phyloP scores from a whole-genome alignment of 1,140 invertebrate species.

The Sitobion miscanthi region DNA sequence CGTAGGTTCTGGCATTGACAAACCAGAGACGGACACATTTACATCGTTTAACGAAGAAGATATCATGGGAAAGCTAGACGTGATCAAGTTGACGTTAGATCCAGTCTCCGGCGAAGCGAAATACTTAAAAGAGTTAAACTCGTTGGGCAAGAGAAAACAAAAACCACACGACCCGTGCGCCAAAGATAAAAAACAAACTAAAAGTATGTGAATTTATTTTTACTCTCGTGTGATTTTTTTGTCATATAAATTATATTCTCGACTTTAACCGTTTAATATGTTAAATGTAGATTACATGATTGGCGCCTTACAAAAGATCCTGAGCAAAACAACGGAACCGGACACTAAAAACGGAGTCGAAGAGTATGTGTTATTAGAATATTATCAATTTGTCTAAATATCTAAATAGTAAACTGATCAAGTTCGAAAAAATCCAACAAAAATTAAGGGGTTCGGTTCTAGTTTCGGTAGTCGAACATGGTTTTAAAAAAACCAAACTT shows the following conservation, averaged over 20 bases:
- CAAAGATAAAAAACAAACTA: neutral
- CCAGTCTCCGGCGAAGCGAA: neutral
- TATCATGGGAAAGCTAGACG: neutral
- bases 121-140: slow-evolving; percentile 22
- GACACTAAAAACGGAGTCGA: slow-evolving; percentile 21
- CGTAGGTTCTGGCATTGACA: neutral
- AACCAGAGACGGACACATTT: too few species aligned
- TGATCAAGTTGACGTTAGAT: neutral
- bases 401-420: neutral
- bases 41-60: slow-evolving; percentile 31
- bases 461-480: too few species aligned
- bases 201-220: neutral
- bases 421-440: too few species aligned
- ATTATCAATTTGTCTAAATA: neutral
- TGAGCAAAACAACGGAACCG: neutral
- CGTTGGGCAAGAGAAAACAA: slow-evolving; percentile 1
- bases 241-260: neutral
- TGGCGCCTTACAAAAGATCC: slow-evolving; percentile 16
- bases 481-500: too few species aligned
- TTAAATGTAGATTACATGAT: slow-evolving; percentile 30
- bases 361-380: neutral
- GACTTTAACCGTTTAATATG: neutral
- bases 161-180: neutral
- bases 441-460: too few species aligned
- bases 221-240: neutral